Evolutionary conservation across 2,888 invertebrate genomes (phyloP), one percentile per base, ranked within the genome.

Genomic region (Tuberolachnus salignus): DNA sequence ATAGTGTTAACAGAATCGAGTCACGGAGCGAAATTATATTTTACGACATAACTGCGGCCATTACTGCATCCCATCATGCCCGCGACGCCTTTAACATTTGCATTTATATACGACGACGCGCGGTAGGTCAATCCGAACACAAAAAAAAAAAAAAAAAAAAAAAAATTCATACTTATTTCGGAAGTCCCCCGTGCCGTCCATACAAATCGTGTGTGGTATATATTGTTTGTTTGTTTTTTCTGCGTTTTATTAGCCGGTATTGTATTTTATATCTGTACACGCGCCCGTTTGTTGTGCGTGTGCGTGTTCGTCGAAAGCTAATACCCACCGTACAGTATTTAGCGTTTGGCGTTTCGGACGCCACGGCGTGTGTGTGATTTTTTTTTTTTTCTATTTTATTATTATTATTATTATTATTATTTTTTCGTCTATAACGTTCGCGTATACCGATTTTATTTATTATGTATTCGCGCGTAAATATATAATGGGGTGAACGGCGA

Each of bases 31-130:
- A 75, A 67, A 67, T 67, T 19, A 67, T 49, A 57, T 75, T 75
- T 75, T 75, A 67, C 74, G 61, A 51, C 53, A 53, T 63, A 23
- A n/a, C 55, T 57, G 34, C 6, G 66, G 44, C 46, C 44, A 67
- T 75, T 67, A 75, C 44, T 34, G 46, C 66, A 44, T 75, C 74
- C 46, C 66, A 75, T 75, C 75, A 75, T 75, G 75, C 34, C 34
- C 34, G 34, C 34, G 46, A 57, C 75, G 75, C 55, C 57, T 66
- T 67, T 53, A 53, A 74, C 21, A 64, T 75, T 75, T 67, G 46
- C 66, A 67, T 66, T 67, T 0, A 19, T 19, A 34, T 6, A 34
- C 34, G 6, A 53, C 74, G 19, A 66, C 66, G 75, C 66, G 75
- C 57, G 75, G 75, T 75, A 67, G 75, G 75, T 75, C 66, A 57